phyloP scores from a whole-genome alignment of 2,797 vertebrate genomes.

The Notolepis coatsorum region DNA sequence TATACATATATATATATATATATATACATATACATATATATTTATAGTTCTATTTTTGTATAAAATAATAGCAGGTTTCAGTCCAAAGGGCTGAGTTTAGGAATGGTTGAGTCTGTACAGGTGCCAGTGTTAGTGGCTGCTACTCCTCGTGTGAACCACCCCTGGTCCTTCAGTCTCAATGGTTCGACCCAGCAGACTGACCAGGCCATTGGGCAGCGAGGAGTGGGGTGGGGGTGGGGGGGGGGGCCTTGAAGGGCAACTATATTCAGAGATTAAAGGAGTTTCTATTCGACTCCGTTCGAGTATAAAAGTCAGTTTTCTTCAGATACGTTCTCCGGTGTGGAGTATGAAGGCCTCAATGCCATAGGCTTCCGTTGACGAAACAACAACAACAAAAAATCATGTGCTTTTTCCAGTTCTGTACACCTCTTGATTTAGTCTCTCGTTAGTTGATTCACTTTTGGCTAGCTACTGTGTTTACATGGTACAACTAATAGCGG shows the following conservation, averaged over 20 bases:
- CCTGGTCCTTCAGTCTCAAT: conserved; percentile 34
- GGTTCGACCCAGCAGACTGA: conserved; percentile 45
- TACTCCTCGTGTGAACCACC: conserved; percentile 56
- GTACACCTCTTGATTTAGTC: conserved; percentile 75
- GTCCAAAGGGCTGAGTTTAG: conserved; percentile 77
- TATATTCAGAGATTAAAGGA: conserved; percentile 62
- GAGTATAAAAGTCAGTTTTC: conserved; percentile 75
- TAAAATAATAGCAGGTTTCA: conserved; percentile 82
- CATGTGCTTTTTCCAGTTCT: conserved; percentile 71
- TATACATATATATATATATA: conserved; percentile 78
- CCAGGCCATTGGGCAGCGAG: conserved; percentile 51
- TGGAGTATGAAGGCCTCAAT: conserved; percentile 81
- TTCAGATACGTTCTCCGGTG: conserved; percentile 66
- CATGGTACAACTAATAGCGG: conserved; percentile 62
- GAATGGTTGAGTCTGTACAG: conserved; percentile 86
- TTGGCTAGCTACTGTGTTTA: conserved; percentile 66
- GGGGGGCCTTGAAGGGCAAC: conserved; percentile 71
- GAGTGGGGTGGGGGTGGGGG: too few relatives aligned
- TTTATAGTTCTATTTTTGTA: conserved; percentile 84
- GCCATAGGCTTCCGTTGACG: conserved; percentile 72
- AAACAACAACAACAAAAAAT: conserved; percentile 56
- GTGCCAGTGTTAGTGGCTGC: conserved; percentile 69
- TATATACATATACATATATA: conserved; percentile 63
- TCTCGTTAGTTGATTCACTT: conserved; percentile 53
- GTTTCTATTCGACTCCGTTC: conserved; percentile 54